Evolutionary conservation across 2,888 invertebrate species (phyloP).

Genomic region (Lordiphosa andalusiaca): DNA sequence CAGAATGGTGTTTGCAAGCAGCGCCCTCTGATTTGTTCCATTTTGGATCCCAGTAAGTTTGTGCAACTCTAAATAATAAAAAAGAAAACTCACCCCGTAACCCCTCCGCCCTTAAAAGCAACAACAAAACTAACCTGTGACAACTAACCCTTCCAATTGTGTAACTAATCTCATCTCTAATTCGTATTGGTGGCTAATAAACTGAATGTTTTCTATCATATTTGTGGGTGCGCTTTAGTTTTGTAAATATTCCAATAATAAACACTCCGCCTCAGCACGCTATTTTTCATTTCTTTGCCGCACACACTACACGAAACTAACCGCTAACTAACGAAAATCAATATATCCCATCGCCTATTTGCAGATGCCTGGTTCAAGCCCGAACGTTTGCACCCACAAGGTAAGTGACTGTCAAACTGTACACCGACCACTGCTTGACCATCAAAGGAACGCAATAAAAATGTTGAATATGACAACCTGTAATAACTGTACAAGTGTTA

Average conservation of each 20-base stretch:
- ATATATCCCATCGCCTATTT: slow-evolving; percentile 80
- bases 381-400: slow-evolving; percentile 93
- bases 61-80: slow-evolving; percentile 1
- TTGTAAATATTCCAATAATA: slow-evolving; percentile 14
- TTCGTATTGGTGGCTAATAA: neutral
- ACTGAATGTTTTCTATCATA: too few relatives aligned
- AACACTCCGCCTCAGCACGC: slow-evolving; percentile 39
- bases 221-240: slow-evolving; percentile 14
- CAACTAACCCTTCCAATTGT: slow-evolving; percentile 21
- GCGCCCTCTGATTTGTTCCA: slow-evolving; percentile 79
- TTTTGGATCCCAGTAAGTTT: slow-evolving; percentile 80
- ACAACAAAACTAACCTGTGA: slow-evolving; percentile 30
- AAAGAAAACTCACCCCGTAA: slow-evolving; percentile 13
- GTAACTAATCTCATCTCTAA: slow-evolving; percentile 46
- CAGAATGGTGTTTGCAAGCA: slow-evolving; percentile 79
- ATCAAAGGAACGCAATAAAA: slow-evolving; percentile 2
- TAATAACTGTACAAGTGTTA: slow-evolving; percentile 34
- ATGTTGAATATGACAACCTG: slow-evolving; percentile 19
- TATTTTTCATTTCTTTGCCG: slow-evolving; percentile 34
- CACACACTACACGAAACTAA: slow-evolving; percentile 51
- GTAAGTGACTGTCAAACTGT: slow-evolving; percentile 83
- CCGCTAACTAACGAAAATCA: slow-evolving; percentile 72
- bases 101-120: too few relatives aligned
- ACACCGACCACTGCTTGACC: slow-evolving; percentile 24
- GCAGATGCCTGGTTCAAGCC: slow-evolving; percentile 97